Conservation (phyloP, 2,888 invertebrate genomes). For the Noctua comes region DNA sequence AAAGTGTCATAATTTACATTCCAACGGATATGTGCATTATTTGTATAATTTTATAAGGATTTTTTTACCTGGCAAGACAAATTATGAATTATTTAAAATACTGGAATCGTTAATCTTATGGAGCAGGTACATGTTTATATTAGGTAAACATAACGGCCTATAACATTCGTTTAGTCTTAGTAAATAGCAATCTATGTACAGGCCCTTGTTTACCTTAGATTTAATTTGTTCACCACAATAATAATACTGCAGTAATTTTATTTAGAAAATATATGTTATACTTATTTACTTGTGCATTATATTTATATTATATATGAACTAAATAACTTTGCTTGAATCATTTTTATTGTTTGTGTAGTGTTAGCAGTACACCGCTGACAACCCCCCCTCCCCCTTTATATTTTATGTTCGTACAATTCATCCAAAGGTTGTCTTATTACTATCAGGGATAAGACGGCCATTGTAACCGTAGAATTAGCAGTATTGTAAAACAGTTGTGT, state of each 20-base stretch:
- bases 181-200: conserved; percentile 14
- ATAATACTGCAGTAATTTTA: background rate
- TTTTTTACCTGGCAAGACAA: conserved; percentile 37
- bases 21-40: conserved; percentile 37
- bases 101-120: conserved; percentile 33
- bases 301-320: background rate
- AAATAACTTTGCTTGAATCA: background rate
- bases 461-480: background rate
- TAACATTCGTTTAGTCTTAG: conserved; percentile 11
- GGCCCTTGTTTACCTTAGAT: conserved; percentile 1
- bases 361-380: too few relatives aligned
- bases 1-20: conserved; percentile 48
- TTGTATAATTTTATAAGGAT: conserved; percentile 31
- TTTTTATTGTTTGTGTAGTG: too few relatives aligned
- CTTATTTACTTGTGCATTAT: background rate
- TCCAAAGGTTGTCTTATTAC: background rate
- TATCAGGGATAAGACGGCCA: background rate
- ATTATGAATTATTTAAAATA: conserved; percentile 31
- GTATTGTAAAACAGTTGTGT: background rate
- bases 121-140: conserved; percentile 8
- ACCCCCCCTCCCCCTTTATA: too few relatives aligned
- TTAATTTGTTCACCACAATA: background rate
- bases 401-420: too few relatives aligned
- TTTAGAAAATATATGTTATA: background rate
- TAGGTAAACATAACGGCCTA: conserved; percentile 30